A percentile compares a stretch with the other conserved stretches of the same genome.
phyloP scores from a whole-genome alignment of 2,113 vertebrate genomes.

The Rhizomys pruinosus region DNA sequence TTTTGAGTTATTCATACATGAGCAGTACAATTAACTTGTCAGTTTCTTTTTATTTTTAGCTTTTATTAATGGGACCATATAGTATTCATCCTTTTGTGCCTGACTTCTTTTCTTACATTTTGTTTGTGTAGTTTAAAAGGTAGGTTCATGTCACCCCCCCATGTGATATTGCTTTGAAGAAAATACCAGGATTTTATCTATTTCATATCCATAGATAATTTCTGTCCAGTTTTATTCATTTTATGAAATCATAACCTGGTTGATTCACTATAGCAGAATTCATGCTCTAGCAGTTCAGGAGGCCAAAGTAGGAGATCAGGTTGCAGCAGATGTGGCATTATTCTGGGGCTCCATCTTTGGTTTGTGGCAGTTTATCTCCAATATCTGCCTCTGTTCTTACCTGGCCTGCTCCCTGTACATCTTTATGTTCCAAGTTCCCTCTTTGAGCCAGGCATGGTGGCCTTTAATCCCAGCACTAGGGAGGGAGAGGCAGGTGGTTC shows the following conservation, averaged over 20 bases:
- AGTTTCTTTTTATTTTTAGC: neutral
- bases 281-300: neutral
- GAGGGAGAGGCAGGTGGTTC: too few species aligned
- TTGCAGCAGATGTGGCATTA: too few species aligned
- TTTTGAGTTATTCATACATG: neutral
- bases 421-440: neutral
- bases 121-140: neutral
- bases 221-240: neutral
- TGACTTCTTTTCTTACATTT: conserved; percentile 23
- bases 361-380: neutral
- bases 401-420: neutral
- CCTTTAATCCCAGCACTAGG: too few species aligned
- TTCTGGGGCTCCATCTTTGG: neutral
- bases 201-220: neutral
- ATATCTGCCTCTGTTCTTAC: neutral
- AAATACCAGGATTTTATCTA: neutral
- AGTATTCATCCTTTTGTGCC: neutral
- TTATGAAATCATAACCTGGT: neutral
- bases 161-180: neutral
- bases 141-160: neutral
- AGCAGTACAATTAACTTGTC: neutral
- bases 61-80: neutral
- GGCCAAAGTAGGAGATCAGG: neutral
- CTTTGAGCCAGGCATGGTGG: too few species aligned
- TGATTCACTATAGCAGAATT: neutral